Evolutionary conservation across 2,888 invertebrate species (phyloP).

Genomic region (Geophilus truncorum): DNA sequence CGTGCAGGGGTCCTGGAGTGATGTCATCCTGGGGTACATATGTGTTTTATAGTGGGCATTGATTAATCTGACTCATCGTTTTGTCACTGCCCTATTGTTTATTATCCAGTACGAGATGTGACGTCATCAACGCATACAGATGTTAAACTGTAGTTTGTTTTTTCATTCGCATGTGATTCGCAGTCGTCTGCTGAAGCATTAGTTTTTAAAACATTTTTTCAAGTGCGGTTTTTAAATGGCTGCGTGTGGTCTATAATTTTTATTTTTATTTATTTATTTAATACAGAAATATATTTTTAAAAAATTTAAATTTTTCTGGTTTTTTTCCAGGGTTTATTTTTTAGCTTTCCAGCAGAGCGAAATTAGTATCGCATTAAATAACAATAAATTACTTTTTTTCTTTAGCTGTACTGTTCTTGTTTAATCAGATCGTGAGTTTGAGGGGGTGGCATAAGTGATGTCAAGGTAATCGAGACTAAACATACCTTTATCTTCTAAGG

Average conservation of each 20-base stretch:
- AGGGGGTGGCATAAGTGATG: not conserved
- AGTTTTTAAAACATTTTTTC: too few relatives aligned
- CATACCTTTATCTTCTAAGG: not conserved
- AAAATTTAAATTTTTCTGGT: not conserved
- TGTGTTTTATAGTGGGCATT: constrained; percentile 5
- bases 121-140: not conserved
- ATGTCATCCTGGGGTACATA: constrained; percentile 6
- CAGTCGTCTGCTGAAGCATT: too few relatives aligned
- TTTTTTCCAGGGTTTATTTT: not conserved
- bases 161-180: not conserved
- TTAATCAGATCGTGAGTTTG: not conserved
- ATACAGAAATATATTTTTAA: not conserved
- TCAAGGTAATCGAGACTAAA: not conserved
- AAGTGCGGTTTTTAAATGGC: not conserved
- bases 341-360: not conserved
- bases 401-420: not conserved
- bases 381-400: not conserved
- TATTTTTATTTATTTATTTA: not conserved
- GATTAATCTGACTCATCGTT: constrained; percentile 21
- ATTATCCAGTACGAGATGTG: not conserved
- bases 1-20: not conserved
- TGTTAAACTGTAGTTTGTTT: not conserved
- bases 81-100: constrained; percentile 5
- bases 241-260: not conserved
- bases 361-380: not conserved